phyloP scores from a whole-genome alignment of 2,888 invertebrate species.

The Margaritifera margaritifera region DNA sequence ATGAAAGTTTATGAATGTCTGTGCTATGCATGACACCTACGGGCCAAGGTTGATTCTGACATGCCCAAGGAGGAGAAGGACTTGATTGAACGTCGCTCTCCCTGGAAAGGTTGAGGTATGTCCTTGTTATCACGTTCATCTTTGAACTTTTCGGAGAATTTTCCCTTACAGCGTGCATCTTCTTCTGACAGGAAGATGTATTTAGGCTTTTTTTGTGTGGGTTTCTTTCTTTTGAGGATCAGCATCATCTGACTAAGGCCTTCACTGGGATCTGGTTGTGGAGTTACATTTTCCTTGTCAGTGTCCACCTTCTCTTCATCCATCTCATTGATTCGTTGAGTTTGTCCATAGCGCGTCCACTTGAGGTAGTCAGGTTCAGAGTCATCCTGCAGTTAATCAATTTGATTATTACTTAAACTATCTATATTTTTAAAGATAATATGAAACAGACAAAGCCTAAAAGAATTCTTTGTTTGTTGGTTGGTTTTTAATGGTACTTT shows the following conservation, averaged over 20 bases:
- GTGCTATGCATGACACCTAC: slow-evolving; percentile 12
- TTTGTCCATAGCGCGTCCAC: slow-evolving; percentile 34
- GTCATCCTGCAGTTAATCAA: slow-evolving; percentile 32
- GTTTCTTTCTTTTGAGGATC: slow-evolving; percentile 32
- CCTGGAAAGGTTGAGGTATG: slow-evolving; percentile 43
- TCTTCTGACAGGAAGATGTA: slow-evolving; percentile 64
- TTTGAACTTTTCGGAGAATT: slow-evolving; percentile 54
- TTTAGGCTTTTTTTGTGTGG: slow-evolving; percentile 36
- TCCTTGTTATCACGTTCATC: slow-evolving; percentile 46
- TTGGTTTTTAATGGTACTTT: too few relatives aligned
- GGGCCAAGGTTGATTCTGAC: neutral
- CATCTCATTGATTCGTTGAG: slow-evolving; percentile 20
- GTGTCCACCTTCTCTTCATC: slow-evolving; percentile 15
- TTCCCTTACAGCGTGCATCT: slow-evolving; percentile 50
- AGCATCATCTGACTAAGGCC: slow-evolving; percentile 39
- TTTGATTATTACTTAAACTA: too few relatives aligned
- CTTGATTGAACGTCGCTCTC: slow-evolving; percentile 32
- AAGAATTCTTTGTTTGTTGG: too few relatives aligned
- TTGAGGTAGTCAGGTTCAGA: slow-evolving; percentile 48
- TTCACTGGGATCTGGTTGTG: slow-evolving; percentile 21
- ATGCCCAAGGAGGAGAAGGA: slow-evolving; percentile 45
- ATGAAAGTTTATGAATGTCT: neutral
- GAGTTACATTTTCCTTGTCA: slow-evolving; percentile 10
- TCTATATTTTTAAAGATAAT: too few relatives aligned
- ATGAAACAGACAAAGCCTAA: too few relatives aligned